Evolutionary conservation across 2,888 invertebrate genomes (phyloP), one percentile per base, ranked within the genome.

Genomic region (Uloborus plumipes): DNA sequence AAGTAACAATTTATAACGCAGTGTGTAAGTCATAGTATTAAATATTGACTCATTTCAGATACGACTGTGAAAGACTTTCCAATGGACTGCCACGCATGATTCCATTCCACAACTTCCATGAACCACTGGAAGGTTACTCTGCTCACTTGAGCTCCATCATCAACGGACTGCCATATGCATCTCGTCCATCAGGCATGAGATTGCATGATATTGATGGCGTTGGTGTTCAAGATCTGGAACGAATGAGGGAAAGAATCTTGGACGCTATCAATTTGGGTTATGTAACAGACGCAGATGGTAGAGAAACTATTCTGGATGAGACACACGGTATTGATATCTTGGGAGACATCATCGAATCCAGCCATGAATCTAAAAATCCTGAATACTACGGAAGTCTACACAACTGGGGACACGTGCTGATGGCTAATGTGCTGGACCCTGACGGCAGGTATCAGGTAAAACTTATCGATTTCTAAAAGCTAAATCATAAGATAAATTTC

Each of bases 391-490:
- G 95, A 0, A 93, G 94, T 89, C 87, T 95, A 55, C 95, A 96
- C 89, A 95, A 95, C 89, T 91, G 93, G 90, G 95, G 94, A 0
- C 95, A 95, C 87, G 92, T 94, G 4, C 91, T 94, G 87, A 92
- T 95, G 84, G 92, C 94, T 0, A 93, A 92, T 88, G 89, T 92
- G 1, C 95, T 95, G 87, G 95, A 96, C 88, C 95, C 95, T 0
- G 94, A 94, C 88, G 92, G 93, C 87, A 91, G 93, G 78, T 92
- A 93, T 88, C 89, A 93, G 90, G 93, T 93, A 88, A 89, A 14
- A 20, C n/a, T 53, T 39, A 47, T 47, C 16, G 11, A 18, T 55
- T 14, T n/a, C 58, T 13, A 16, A 50, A 20, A 18, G 15, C 50
- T 51, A n/a, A n/a, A n/a, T n/a, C n/a, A n/a, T n/a, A n/a, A n/a